Percentiles rank a stretch among this genome's conserved stretches.
phyloP scores from a whole-genome alignment of 2,888 invertebrate genomes.

The Pollenia angustigena region DNA sequence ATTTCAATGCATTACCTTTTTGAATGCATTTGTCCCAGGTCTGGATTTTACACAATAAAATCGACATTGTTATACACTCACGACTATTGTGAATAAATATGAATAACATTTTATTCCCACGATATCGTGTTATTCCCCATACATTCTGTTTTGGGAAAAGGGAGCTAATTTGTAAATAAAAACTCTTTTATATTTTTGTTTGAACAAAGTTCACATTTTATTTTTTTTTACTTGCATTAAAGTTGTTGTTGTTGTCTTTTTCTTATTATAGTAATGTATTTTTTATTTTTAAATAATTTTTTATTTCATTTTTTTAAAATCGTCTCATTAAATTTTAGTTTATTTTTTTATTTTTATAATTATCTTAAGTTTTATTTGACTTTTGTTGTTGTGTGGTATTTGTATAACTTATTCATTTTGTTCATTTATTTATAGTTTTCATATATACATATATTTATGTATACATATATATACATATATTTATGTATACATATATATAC shows the following conservation, averaged over 20 bases:
- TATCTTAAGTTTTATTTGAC: constrained; percentile 65
- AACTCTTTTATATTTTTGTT: constrained; percentile 74
- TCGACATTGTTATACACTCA: too few relatives aligned
- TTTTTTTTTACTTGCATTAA: constrained; percentile 77
- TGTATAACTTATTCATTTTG: constrained; percentile 62
- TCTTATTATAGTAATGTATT: constrained; percentile 54
- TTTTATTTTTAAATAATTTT: constrained; percentile 67
- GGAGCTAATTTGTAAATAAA: constrained; percentile 5
- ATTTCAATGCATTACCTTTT: too few relatives aligned
- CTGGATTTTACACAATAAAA: too few relatives aligned
- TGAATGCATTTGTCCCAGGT: too few relatives aligned
- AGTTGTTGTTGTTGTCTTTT: constrained; percentile 61
- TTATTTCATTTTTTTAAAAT: constrained; percentile 69
- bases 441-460: constrained; percentile 46
- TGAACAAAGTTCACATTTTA: constrained; percentile 83
- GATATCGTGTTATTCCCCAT: too few relatives aligned
- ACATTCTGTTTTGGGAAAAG: neutral
- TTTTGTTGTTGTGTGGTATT: constrained; percentile 67
- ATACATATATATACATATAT: constrained; percentile 33
- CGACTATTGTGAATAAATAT: too few relatives aligned
- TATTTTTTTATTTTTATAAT: constrained; percentile 64
- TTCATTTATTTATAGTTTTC: constrained; percentile 56
- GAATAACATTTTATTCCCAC: too few relatives aligned
- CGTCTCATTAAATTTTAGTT: constrained; percentile 58
- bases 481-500: neutral